Evolutionary conservation across 2,888 invertebrate genomes (phyloP), one percentile per base, ranked within the genome.

Genomic region (Celastrina argiolus): DNA sequence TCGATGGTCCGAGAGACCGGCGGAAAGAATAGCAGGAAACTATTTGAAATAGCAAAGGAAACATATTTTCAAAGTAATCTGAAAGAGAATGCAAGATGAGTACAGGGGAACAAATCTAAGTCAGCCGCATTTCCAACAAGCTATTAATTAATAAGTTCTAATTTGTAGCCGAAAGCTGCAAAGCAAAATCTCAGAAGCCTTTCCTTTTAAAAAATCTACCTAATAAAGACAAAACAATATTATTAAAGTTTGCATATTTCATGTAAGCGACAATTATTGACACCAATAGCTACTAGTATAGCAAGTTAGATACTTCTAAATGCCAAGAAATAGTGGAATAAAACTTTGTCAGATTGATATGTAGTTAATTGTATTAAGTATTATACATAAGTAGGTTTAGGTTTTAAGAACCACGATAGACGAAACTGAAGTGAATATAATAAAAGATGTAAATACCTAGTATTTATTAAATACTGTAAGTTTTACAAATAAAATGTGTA

Each of bases 1-100:
- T 88, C 90, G 18, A 90, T 94, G 86, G 93, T 93, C 18, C 85
- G 84, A 12, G 93, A 94, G 79, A 94, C 93, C 0, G 94, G 94
- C 1, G 88, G 92, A 1, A 91, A 90, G 63, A 93, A 88, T 79
- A 90, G 85, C 63, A 85, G 86, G 6, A 85, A 85, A 65, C 83
- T 93, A 16, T 80, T 81, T 59, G 81, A 84, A 75, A 74, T 92
- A 34, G 92, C 93, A 0, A 88, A 87, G 73, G 87, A 91, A 14
- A 84, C 84, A 41, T 89, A 85, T 72, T 84, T 83, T 64, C 78
- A 80, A 66, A 84, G 78, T 61, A 84, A 87, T 72, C 75, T 84
- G 69, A 79, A 85, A 78, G 81, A 87, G 61, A 82, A 82, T 58
- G 73, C 73, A 1, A 82, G 78, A 77, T 84, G 74, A 81, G 34